phyloP scores from a whole-genome alignment of 2,797 vertebrate genomes.

The Microhierax caerulescens region DNA sequence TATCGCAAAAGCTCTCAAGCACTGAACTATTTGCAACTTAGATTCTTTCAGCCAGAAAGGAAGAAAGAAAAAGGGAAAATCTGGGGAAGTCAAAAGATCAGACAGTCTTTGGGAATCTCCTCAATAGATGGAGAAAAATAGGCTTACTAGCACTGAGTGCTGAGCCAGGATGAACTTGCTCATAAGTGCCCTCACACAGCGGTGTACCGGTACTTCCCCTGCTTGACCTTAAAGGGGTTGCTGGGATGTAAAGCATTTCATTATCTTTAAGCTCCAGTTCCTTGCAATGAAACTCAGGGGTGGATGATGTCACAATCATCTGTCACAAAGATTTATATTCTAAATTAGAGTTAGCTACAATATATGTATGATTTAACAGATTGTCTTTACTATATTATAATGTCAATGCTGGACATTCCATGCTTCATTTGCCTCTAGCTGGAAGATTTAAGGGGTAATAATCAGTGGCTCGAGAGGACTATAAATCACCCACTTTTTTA shows the following conservation, averaged over 20 bases:
- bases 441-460: conserved; percentile 39
- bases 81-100: not conserved
- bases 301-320: conserved; percentile 14
- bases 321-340: conserved; percentile 52
- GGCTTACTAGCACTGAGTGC: not conserved
- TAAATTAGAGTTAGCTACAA: conserved; percentile 37
- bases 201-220: not conserved
- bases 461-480: not conserved
- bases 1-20: not conserved
- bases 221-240: not conserved
- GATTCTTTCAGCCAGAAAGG: not conserved
- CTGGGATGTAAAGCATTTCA: not conserved
- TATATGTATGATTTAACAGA: conserved; percentile 35
- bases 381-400: conserved; percentile 9
- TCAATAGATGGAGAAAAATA: not conserved
- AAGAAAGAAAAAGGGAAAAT: not conserved
- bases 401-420: not conserved
- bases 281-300: not conserved
- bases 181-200: not conserved
- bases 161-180: not conserved
- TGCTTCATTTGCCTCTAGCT: conserved; percentile 15
- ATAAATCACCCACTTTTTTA: conserved; percentile 12
- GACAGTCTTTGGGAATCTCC: not conserved
- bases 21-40: not conserved
- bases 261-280: conserved; percentile 31